Base-by-base conservation (phyloP, 1,140 invertebrate genomes). In the Papilio xuthus region DNA sequence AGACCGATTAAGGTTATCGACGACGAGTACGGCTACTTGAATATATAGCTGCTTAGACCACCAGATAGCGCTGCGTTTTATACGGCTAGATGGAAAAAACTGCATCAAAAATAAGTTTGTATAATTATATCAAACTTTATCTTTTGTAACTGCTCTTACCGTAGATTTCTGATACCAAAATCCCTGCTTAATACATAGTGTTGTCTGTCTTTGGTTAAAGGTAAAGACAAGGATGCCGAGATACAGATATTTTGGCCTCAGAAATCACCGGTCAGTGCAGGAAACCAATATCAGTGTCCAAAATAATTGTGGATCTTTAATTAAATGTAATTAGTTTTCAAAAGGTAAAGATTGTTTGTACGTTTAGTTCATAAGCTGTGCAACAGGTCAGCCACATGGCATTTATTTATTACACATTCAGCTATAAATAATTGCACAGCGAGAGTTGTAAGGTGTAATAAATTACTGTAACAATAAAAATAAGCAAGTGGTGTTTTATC, bases 1-100 rank as follows among this genome's bases (percentile, higher is more conserved):
- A 28, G 75, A 78, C 79, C 80, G 76, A 81, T 81, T 83, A 83
- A 78, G 76, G 78, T 79, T 81, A 83, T 81, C 80, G 77, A 67
- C n/a, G 37, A 67, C 76, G 26, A 79, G 79, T 77, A 83, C 60
- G 78, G 82, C 42, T 60, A 77, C 75, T 56, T 76, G 71, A 47
- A 78, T 69, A 67, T 77, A 79, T 79, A 60, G 79, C 77, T 77
- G 60, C 74, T 78, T 47, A 47, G 70, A 47, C 37, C n/a, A 4
- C n/a, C 42, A 73, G 71, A 73, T 42, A 73, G 23, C n/a, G 41
- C 1, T 41, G 15, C 20, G 71, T 42, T 50, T 73, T 73, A 73
- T 73, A 28, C 47, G 42, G 71, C 2, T 73, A 23, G 2, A 23
- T 4, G 42, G n/a, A 72, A 47, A 71, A 15, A n/a, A n/a, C n/a